Percentiles rank a stretch among this genome's conserved stretches.
phyloP scores from a whole-genome alignment of 2,888 invertebrate species.

The Aphodius sticticus region DNA sequence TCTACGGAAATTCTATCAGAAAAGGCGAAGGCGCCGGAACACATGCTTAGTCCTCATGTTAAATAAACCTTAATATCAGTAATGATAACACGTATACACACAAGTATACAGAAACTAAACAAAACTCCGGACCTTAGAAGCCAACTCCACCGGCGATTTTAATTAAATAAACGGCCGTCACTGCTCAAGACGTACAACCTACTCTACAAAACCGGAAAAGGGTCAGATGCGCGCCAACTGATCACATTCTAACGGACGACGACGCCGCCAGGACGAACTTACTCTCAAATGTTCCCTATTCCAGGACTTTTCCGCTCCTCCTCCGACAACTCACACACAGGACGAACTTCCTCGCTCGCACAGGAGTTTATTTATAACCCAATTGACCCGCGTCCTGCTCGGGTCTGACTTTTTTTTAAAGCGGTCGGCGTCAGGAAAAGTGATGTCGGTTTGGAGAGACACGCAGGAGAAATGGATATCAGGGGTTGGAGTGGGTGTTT shows the following conservation, averaged over 20 bases:
- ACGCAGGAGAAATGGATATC: constrained; percentile 4
- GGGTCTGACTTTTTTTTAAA: constrained; percentile 15
- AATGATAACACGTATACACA: neutral
- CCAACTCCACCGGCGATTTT: neutral
- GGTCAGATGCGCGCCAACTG: neutral
- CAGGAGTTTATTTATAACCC: constrained; percentile 34
- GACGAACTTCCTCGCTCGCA: neutral
- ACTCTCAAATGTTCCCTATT: neutral
- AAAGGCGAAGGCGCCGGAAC: too few species aligned
- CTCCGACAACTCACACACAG: neutral
- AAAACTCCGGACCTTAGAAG: neutral
- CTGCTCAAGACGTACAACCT: neutral
- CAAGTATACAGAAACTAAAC: neutral
- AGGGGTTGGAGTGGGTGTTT: neutral
- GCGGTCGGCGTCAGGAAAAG: neutral
- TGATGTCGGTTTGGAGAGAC: neutral
- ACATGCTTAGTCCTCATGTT: neutral
- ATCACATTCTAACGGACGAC: neutral
- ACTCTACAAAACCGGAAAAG: neutral
- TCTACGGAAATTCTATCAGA: too few species aligned
- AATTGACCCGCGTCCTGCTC: constrained; percentile 33
- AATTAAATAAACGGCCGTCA: neutral
- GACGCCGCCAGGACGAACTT: neutral
- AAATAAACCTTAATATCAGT: neutral
- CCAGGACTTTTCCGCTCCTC: neutral